Base-by-base conservation (phyloP, 2,888 invertebrate genomes). In the Xanthia icteritia region DNA sequence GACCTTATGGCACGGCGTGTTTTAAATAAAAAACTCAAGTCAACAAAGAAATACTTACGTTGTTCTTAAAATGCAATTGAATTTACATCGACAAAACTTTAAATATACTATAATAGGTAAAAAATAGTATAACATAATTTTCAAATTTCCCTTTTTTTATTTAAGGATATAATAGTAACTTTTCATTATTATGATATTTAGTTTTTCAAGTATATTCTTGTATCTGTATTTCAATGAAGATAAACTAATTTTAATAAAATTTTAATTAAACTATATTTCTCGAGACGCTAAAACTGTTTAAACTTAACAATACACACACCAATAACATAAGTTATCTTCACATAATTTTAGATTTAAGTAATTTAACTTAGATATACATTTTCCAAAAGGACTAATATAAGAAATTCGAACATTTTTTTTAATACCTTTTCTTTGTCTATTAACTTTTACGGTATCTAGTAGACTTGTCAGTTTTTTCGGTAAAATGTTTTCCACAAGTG, bases 1-100 rank as follows among this genome's bases (percentile, higher is more conserved):
- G 65, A 84, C 48, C 76, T 15, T 79, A 89, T 89, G 90, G 89
- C 89, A 89, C 85, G 61, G 48, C 60, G 76, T 77, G 68, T 78
- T 79, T 70, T 48, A 27, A 48, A 79, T 70, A 79, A 81, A 72
- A 72, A 73, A 61, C 42, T 68, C 27, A 36, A 60, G 36, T 42
- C 31, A 58, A 66, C 13, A 67, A 42, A 65, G 13, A 73, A 72
- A 76, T 27, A 67, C 3, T 56, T 42, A 65, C 51, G 64, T 76
- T 81, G 65, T 81, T 85, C 56, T 85, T 61, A 51, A 66, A 73
- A 83, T 48, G 51, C 36, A 84, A 80, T 54, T 15, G 23, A 31
- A 68, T 76, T 67, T 31, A 45, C 48, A 45, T 51, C 1, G 61
- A 77, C 36, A 73, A 56, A 60, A 64, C 27, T 39, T 79, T 68